These are phyloP conservation scores for Brachionus paranguensis DNA, from an alignment of 1,140 invertebrate genomes.

Conservation along the genomic window DNA sequence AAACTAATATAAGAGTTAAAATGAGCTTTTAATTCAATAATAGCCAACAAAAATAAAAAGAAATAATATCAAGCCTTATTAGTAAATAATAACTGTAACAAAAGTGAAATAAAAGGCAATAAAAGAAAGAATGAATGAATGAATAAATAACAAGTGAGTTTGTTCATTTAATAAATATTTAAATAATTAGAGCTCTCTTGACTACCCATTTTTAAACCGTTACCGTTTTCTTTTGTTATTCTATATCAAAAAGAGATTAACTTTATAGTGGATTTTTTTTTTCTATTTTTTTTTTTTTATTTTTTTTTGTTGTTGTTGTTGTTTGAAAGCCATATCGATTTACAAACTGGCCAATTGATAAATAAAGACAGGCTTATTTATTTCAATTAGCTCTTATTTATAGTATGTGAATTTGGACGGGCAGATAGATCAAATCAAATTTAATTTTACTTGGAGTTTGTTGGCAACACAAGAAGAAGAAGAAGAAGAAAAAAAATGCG, in stretches of 20 bases:
- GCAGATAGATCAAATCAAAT: not conserved
- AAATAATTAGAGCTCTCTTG: constrained; percentile 16
- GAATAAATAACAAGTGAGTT: constrained; percentile 34
- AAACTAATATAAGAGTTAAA: not conserved
- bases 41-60: not conserved
- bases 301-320: not conserved
- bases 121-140: constrained; percentile 2
- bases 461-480: not conserved
- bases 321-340: not conserved
- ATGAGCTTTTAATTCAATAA: constrained; percentile 31
- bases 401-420: not conserved
- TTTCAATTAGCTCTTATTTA: not conserved
- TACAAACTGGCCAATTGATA: not conserved
- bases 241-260: constrained; percentile 31
- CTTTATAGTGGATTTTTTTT: not conserved
- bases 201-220: constrained; percentile 21
- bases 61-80: not conserved
- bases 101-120: not conserved
- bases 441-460: not conserved
- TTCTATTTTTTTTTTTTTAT: not conserved
- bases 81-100: constrained; percentile 32
- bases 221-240: constrained; percentile 30
- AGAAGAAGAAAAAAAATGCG: not conserved
- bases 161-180: constrained; percentile 35
- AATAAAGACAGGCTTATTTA: not conserved